phyloP scores from a whole-genome alignment of 2,797 vertebrate genomes.

The Lithobates sylvaticus region DNA sequence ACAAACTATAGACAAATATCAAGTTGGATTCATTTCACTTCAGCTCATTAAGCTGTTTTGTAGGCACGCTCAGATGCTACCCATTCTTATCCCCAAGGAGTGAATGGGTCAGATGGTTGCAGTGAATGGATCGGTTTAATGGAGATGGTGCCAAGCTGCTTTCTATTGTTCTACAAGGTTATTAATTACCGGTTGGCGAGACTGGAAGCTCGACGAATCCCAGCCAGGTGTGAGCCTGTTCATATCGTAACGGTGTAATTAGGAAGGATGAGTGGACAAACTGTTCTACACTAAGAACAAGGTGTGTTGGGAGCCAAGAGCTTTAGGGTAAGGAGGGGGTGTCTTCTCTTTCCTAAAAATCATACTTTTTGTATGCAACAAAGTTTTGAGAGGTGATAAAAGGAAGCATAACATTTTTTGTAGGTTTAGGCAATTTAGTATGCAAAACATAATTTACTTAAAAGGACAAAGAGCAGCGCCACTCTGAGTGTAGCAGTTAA shows the following conservation, averaged over 20 bases:
- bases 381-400: too few relatives aligned
- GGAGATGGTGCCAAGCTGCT: conserved; percentile 55
- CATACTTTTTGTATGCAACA: neutral
- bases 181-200: conserved; percentile 56
- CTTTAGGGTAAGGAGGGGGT: conserved; percentile 1
- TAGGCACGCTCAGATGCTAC: conserved; percentile 24
- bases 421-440: too few relatives aligned
- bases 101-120: conserved; percentile 54
- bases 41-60: conserved; percentile 54
- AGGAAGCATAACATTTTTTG: too few relatives aligned
- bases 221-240: conserved; percentile 57
- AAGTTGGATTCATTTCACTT: conserved; percentile 30
- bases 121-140: conserved; percentile 21
- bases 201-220: conserved; percentile 41
- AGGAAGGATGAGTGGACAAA: conserved; percentile 54
- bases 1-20: conserved; percentile 26
- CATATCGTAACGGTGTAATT: conserved; percentile 47
- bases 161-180: conserved; percentile 54
- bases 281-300: conserved; percentile 40
- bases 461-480: too few relatives aligned
- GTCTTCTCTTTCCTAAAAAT: conserved; percentile 1
- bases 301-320: neutral
- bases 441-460: too few relatives aligned
- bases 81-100: conserved; percentile 41
- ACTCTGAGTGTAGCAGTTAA: too few relatives aligned